Conservation (phyloP, 2,113 vertebrate genomes). For the Silurus asotus region DNA sequence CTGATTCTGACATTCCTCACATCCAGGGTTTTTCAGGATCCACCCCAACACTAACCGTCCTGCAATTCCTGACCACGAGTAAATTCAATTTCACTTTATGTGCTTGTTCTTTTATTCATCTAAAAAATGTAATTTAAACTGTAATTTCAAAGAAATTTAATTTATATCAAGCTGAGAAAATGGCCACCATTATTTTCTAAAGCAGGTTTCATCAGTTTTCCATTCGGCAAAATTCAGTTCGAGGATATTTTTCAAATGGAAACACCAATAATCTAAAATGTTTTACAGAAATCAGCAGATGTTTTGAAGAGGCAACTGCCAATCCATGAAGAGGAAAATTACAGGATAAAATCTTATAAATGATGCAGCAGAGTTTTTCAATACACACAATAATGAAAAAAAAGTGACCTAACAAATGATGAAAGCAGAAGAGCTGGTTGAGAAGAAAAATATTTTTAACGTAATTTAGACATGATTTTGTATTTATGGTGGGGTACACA, state of each 20-base stretch:
- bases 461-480: background rate
- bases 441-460: background rate
- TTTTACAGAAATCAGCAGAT: background rate
- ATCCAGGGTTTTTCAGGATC: background rate
- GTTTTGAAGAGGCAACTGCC: background rate
- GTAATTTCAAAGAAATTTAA: background rate
- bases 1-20: background rate
- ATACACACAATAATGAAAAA: background rate
- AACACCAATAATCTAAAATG: background rate
- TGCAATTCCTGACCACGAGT: background rate
- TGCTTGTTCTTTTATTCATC: background rate
- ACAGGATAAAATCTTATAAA: background rate
- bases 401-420: background rate
- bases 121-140: background rate
- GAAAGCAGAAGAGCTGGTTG: background rate
- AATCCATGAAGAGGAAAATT: background rate
- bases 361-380: background rate
- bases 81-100: background rate
- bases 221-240: background rate
- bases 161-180: constrained; percentile 6
- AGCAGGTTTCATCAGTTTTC: background rate
- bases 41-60: background rate
- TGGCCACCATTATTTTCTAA: background rate
- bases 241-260: background rate
- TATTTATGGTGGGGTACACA: background rate